A percentile compares a stretch with the other conserved stretches of the same genome.
These are phyloP conservation scores for Musca domestica DNA, from an alignment of 1,140 invertebrate species.

Conservation along the genomic window DNA sequence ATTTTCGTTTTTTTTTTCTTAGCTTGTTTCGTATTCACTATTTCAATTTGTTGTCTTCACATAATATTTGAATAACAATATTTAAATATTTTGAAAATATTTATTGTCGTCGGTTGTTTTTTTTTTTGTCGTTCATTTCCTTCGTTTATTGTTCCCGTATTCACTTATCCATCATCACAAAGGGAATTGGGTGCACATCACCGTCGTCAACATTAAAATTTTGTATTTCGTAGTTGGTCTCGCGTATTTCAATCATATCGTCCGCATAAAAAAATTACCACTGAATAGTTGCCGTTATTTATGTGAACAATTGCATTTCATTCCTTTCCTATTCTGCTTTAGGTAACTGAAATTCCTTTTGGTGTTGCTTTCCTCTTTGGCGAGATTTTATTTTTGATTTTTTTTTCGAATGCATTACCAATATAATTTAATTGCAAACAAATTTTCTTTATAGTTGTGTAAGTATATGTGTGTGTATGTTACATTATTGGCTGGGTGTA, in stretches of 20 bases:
- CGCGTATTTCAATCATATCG: constrained; percentile 11
- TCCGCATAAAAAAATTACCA: constrained; percentile 6
- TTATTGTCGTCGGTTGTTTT: too few relatives aligned
- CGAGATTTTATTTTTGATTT: background rate
- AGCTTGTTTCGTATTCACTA: too few relatives aligned
- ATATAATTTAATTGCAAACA: constrained; percentile 24
- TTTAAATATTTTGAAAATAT: too few relatives aligned
- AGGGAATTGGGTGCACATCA: background rate
- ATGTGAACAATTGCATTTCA: background rate
- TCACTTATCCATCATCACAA: constrained; percentile 11
- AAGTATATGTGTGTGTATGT: too few relatives aligned
- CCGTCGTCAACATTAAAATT: too few relatives aligned
- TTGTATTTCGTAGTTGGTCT: background rate
- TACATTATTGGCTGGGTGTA: too few relatives aligned
- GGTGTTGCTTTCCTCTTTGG: too few relatives aligned
- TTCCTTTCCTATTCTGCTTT: constrained; percentile 9
- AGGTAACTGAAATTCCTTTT: background rate
- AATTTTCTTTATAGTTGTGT: background rate
- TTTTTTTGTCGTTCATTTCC: too few relatives aligned
- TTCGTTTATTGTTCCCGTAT: background rate
- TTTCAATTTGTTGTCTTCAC: too few relatives aligned
- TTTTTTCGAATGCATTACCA: constrained; percentile 21
- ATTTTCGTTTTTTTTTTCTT: too few relatives aligned
- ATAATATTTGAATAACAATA: too few relatives aligned
- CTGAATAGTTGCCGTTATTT: background rate